Evolutionary conservation across 2,113 vertebrate genomes (phyloP), one percentile per base, ranked within the genome.

Genomic region (Galemys pyrenaicus): DNA sequence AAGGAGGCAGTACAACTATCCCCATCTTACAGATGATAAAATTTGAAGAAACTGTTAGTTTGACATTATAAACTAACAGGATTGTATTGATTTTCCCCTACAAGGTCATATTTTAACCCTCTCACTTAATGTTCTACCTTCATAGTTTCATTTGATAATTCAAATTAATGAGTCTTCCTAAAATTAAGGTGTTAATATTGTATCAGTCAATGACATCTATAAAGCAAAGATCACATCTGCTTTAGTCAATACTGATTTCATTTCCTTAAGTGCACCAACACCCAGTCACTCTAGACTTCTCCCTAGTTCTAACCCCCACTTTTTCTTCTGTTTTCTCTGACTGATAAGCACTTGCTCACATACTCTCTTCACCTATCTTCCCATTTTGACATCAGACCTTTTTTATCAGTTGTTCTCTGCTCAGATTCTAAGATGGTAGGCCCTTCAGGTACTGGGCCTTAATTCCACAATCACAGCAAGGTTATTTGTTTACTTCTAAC

Each of bases 81-180:
- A 26, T 62, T 89, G 20, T 12, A n/a, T 68, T 86, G 28, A 82
- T 60, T 70, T 86, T 11, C 35, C 15, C 9, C 19, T 70, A 44
- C 24, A 3, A 60, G 20, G 28, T 1, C 35, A 56, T 17, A 64
- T n/a, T 64, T 79, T 68, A 83, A 51, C 35, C 20, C 10, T 87
- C 78, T 84, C 87, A 44, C 80, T 87, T 71, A 95, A 85, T 65
- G 83, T 20, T 75, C 49, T 62, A 58, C 44, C 15, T 78, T 93
- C 30, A 22, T 84, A 60, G 39, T 10, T 78, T 93, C 24, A 17
- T 84, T 77, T 41, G 20, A 87, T 80, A 87, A 41, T 78, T 79
- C 19, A 91, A 90, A 81, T n/a, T 37, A 92, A 85, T 68, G 35
- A 94, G 17, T 4, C 30, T 68, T 49, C 44, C 9, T n/a, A 92